phyloP scores from a whole-genome alignment of 2,888 invertebrate genomes.

The Pristionchus exspectatus region DNA sequence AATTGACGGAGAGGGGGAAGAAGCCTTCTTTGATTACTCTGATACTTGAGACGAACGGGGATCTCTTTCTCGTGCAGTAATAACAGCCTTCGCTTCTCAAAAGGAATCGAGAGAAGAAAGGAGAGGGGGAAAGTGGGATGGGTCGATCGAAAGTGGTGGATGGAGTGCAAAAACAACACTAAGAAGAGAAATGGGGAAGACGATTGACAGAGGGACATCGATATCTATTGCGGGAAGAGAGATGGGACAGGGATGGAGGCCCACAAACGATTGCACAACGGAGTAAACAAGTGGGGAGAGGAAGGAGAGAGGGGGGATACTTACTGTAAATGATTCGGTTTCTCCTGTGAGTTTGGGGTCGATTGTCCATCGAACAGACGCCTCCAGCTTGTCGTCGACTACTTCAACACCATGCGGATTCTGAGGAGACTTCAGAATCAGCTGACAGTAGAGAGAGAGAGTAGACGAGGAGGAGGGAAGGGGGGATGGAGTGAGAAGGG shows the following conservation, averaged over 20 bases:
- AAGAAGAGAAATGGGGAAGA: conserved; percentile 23
- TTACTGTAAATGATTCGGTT: conserved; percentile 64
- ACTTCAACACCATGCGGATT: conserved; percentile 48
- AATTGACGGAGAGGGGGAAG: background rate
- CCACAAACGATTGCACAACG: background rate
- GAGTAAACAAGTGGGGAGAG: conserved; percentile 44
- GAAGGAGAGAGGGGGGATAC: conserved; percentile 31
- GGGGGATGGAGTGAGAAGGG: background rate
- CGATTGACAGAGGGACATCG: conserved; percentile 51
- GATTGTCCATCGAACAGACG: conserved; percentile 41
- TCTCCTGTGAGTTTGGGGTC: conserved; percentile 55
- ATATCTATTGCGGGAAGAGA: conserved; percentile 35
- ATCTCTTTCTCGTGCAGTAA: background rate
- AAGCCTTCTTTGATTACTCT: background rate
- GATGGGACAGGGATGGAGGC: conserved; percentile 11
- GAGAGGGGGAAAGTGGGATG: background rate
- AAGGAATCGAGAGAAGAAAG: background rate
- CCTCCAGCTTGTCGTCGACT: background rate
- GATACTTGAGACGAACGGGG: background rate
- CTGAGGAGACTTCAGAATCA: conserved; percentile 39
- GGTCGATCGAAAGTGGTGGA: conserved; percentile 42
- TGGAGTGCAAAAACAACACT: conserved; percentile 51
- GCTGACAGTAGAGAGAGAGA: conserved; percentile 41
- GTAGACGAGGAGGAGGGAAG: background rate
- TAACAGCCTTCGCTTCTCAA: background rate